Percentiles rank a stretch among this genome's conserved stretches.
These are phyloP conservation scores for Mechanitis messenoides DNA, from an alignment of 2,888 invertebrate genomes.

Conservation along the genomic window DNA sequence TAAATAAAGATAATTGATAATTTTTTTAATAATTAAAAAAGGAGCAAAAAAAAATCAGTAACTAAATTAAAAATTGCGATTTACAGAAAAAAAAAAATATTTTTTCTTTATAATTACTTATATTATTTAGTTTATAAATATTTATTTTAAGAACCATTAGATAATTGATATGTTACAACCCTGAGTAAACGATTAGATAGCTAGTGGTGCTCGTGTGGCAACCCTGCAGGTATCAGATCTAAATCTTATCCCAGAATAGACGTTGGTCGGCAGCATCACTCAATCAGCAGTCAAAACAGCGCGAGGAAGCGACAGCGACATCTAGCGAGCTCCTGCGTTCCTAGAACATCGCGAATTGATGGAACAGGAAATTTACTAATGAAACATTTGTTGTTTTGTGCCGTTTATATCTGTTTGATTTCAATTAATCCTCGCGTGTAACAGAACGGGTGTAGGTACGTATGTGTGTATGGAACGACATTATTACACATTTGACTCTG, in stretches of 20 bases:
- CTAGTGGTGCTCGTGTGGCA: conserved; percentile 16
- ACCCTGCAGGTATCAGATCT: conserved; percentile 20
- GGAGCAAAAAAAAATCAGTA: no score
- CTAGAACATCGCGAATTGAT: conserved; percentile 42
- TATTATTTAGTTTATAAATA: no score
- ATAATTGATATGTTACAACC: no score
- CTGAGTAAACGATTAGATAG: no score
- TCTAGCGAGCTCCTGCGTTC: conserved; percentile 40
- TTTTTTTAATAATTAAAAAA: no score
- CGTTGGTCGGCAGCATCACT: conserved; percentile 52
- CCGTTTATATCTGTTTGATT: not conserved
- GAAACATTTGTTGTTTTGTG: conserved; percentile 2
- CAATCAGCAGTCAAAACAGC: conserved; percentile 71
- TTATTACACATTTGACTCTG: not conserved
- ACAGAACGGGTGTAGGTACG: not conserved
- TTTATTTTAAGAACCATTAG: no score
- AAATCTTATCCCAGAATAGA: conserved; percentile 34
- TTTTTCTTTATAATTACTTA: no score
- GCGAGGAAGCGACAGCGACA: conserved; percentile 35
- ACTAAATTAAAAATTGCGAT: no score
- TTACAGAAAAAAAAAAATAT: no score
- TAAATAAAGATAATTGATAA: no score
- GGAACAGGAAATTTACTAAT: conserved; percentile 32
- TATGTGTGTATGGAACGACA: conserved; percentile 21
- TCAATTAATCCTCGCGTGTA: not conserved